phyloP scores from a whole-genome alignment of 2,888 invertebrate genomes.

The Drosophila ustulata region DNA sequence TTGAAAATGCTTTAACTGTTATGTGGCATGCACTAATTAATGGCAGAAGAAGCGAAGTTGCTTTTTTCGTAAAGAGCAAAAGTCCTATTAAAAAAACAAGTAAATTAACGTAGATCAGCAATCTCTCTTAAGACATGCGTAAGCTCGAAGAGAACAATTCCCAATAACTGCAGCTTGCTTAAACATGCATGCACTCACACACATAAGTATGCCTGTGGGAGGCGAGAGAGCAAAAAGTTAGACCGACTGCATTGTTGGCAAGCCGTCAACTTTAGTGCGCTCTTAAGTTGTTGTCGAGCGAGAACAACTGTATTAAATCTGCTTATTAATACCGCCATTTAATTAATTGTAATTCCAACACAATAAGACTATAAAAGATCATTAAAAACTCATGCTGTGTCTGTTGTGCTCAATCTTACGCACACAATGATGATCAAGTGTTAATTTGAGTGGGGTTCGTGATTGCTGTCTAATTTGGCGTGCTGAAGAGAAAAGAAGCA shows the following conservation, averaged over 20 bases:
- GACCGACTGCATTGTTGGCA: too few species aligned
- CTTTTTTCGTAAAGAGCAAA: too few species aligned
- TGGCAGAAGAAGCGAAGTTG: not conserved
- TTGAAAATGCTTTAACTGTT: slow-evolving; percentile 31
- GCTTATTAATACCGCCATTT: not conserved
- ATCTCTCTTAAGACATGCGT: not conserved
- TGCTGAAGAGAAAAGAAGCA: slow-evolving; percentile 8
- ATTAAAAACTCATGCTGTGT: not conserved
- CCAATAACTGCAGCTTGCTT: too few species aligned
- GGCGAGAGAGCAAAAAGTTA: not conserved
- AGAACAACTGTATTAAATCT: not conserved
- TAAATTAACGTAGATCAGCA: not conserved
- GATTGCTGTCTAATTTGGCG: slow-evolving; percentile 13
- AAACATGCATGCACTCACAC: not conserved
- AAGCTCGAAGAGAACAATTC: not conserved
- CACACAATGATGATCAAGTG: slow-evolving; percentile 10
- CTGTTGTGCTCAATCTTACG: slow-evolving; percentile 5
- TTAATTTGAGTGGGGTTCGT: slow-evolving; percentile 10
- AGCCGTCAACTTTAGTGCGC: too few species aligned
- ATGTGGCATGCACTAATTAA: slow-evolving; percentile 2
- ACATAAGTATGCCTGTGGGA: not conserved
- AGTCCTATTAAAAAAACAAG: not conserved
- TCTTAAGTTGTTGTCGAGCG: too few species aligned
- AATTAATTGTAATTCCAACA: not conserved
- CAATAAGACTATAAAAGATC: not conserved